Percentiles rank a stretch among this genome's conserved stretches.
phyloP scores from a whole-genome alignment of 2,797 vertebrate species.

The Psittacula echo region DNA sequence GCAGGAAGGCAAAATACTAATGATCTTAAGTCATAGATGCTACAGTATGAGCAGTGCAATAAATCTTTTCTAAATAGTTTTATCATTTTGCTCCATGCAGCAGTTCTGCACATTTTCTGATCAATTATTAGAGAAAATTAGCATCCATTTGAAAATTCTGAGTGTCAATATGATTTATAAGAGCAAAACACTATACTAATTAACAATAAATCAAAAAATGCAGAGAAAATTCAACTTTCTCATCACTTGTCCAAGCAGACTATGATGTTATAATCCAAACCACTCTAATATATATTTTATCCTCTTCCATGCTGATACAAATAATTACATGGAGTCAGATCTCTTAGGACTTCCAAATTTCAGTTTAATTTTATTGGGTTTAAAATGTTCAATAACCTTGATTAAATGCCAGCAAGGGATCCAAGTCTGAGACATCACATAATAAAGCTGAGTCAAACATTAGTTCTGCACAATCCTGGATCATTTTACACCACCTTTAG shows the following conservation, averaged over 20 bases:
- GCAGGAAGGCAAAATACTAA: constrained; percentile 16
- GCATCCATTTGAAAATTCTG: constrained; percentile 46
- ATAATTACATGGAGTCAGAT: not conserved
- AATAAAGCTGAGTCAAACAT: constrained; percentile 58
- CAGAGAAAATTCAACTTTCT: constrained; percentile 36
- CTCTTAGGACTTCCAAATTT: not conserved
- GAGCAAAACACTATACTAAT: constrained; percentile 45
- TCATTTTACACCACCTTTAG: constrained; percentile 14
- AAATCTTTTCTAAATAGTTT: constrained; percentile 68
- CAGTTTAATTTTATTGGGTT: not conserved
- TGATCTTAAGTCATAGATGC: constrained; percentile 13
- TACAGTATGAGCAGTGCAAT: constrained; percentile 1
- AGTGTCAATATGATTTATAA: constrained; percentile 53
- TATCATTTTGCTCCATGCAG: constrained; percentile 29
- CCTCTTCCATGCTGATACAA: not conserved
- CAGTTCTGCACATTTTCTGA: constrained; percentile 48
- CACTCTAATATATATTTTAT: not conserved
- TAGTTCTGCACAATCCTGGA: not conserved
- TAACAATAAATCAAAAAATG: constrained; percentile 61
- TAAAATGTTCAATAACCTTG: constrained; percentile 11
- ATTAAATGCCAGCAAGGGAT: not conserved
- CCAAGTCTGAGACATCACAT: not conserved
- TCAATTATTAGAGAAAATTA: constrained; percentile 59
- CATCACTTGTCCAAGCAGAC: not conserved
- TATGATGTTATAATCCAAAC: not conserved